phyloP scores from a whole-genome alignment of 2,113 vertebrate species.

The Pelvicachromis taeniatus region DNA sequence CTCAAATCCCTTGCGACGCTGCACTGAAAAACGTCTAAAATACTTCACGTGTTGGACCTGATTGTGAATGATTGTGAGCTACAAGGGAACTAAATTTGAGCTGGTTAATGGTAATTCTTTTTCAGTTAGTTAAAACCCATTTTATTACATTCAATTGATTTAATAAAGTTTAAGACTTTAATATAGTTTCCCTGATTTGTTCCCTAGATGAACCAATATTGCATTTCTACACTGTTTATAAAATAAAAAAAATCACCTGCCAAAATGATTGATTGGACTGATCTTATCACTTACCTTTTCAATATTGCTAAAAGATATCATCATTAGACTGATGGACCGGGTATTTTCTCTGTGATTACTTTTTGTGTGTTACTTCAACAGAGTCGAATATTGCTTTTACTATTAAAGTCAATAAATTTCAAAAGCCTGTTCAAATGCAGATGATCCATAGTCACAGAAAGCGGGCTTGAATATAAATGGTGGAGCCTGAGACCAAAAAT shows the following conservation, averaged over 20 bases:
- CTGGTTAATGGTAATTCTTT: background rate
- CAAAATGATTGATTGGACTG: conserved; percentile 43
- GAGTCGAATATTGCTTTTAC: conserved; percentile 2
- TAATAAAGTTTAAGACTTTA: background rate
- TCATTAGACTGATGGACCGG: background rate
- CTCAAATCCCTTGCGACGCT: background rate
- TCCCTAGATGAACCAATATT: conserved; percentile 10
- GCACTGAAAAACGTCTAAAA: background rate
- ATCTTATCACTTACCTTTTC: conserved; percentile 43
- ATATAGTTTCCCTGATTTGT: conserved; percentile 8
- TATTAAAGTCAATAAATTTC: conserved; percentile 8
- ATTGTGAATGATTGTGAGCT: background rate
- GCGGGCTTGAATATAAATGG: background rate
- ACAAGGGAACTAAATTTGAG: background rate
- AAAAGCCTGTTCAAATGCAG: background rate
- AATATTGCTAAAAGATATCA: conserved; percentile 46
- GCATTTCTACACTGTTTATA: background rate
- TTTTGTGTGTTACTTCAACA: conserved; percentile 2
- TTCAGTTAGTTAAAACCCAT: background rate
- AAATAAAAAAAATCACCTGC: conserved; percentile 19
- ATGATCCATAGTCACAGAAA: background rate
- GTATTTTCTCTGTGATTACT: background rate
- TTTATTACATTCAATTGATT: background rate
- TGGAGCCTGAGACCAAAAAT: background rate
- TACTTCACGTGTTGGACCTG: background rate